Evolutionary conservation across 2,797 vertebrate species (phyloP).

Genomic region (Valencia hispanica): DNA sequence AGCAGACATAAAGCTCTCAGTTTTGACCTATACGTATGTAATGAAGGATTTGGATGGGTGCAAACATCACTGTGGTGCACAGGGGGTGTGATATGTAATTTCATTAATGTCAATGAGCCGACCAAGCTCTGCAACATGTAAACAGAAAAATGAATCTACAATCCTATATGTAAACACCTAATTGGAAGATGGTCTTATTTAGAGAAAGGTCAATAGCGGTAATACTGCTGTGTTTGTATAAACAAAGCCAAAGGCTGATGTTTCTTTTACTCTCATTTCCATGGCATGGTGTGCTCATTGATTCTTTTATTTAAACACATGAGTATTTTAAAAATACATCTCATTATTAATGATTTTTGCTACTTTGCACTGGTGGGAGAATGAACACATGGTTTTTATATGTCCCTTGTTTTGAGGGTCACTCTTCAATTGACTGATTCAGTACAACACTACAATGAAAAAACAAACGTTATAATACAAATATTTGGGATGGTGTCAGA

Average conservation of each 20-base stretch:
- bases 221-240: not conserved
- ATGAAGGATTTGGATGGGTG: not conserved
- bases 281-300: not conserved
- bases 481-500: too few species aligned
- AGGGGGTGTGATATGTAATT: not conserved
- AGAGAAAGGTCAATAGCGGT: constrained; percentile 1
- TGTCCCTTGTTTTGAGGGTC: not conserved
- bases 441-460: not conserved
- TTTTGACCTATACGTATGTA: not conserved
- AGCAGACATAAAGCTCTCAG: not conserved
- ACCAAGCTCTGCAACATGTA: constrained; percentile 1
- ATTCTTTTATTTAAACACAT: not conserved
- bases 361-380: not conserved
- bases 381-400: too few species aligned
- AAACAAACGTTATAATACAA: too few species aligned
- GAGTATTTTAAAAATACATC: not conserved
- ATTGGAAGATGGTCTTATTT: constrained; percentile 7
- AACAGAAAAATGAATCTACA: not conserved
- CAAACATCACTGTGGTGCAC: not conserved
- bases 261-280: not conserved
- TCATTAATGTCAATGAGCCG: constrained; percentile 1
- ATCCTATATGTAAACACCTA: constrained; percentile 1
- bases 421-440: not conserved
- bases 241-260: constrained; percentile 1
- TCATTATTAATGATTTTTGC: not conserved